phyloP scores from a whole-genome alignment of 64 coral and sea anemone species.

The Montipora capricornis region DNA sequence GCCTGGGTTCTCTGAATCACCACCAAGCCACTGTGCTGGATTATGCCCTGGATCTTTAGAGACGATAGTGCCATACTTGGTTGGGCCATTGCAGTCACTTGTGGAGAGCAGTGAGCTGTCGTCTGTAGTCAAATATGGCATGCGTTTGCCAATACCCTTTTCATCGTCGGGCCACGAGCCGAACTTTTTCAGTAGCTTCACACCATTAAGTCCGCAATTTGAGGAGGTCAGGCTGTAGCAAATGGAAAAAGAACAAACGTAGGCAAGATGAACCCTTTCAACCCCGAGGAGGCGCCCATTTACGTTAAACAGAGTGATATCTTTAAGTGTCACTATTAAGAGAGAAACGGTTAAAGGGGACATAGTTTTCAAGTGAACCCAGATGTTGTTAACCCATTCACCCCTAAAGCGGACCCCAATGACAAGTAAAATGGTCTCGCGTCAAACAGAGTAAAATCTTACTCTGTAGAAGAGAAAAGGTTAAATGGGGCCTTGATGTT shows the following conservation, averaged over 20 bases:
- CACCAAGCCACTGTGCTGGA: slow-evolving; percentile 74
- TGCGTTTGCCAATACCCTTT: slow-evolving; percentile 63
- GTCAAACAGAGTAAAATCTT: too few relatives aligned
- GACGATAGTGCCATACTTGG: slow-evolving; percentile 78
- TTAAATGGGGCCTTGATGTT: too few relatives aligned
- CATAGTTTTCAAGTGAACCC: too few relatives aligned
- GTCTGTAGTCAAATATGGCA: slow-evolving; percentile 74
- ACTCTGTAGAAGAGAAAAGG: too few relatives aligned
- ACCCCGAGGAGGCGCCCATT: too few relatives aligned
- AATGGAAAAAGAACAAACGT: neutral
- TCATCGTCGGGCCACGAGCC: slow-evolving; percentile 76
- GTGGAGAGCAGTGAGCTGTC: slow-evolving; percentile 70
- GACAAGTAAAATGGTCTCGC: too few relatives aligned
- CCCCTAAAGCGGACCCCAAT: too few relatives aligned
- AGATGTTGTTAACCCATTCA: too few relatives aligned
- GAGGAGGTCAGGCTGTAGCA: slow-evolving; percentile 27
- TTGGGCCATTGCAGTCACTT: slow-evolving; percentile 41
- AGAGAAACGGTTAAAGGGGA: too few relatives aligned
- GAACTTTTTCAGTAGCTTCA: slow-evolving; percentile 78
- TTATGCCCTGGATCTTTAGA: slow-evolving; percentile 47
- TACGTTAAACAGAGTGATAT: too few relatives aligned
- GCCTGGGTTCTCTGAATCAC: slow-evolving; percentile 67
- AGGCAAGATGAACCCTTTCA: too few relatives aligned
- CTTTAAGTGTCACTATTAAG: too few relatives aligned
- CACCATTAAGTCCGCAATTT: slow-evolving; percentile 42